Evolutionary conservation across 2,888 invertebrate species (phyloP).

Genomic region (Embidobia sp.): DNA sequence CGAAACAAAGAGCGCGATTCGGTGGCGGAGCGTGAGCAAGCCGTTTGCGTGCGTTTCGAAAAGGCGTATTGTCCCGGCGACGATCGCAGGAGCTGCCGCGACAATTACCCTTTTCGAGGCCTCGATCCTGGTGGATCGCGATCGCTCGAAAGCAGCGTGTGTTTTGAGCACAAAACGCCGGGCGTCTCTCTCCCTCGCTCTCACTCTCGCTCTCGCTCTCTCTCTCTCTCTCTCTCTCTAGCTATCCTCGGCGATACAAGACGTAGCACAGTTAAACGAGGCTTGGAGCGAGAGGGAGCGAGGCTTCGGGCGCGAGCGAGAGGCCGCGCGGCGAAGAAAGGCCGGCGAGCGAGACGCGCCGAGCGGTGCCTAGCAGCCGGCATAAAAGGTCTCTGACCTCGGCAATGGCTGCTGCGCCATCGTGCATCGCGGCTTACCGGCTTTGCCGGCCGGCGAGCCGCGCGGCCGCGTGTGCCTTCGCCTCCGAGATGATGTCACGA

Average conservation of each 20-base stretch:
- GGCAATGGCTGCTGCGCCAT: slow-evolving; percentile 73
- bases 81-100: no score
- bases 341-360: slow-evolving; percentile 46
- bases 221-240: no score
- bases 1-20: no score
- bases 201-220: no score
- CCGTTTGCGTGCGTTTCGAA: no score
- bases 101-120: no score
- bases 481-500: slow-evolving; percentile 75
- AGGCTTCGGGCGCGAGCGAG: slow-evolving; percentile 23
- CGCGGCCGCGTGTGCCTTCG: slow-evolving; percentile 71
- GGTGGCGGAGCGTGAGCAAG: no score
- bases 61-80: no score
- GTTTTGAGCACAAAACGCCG: no score
- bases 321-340: slow-evolving; percentile 50
- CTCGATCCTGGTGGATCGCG: no score
- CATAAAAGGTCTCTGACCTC: slow-evolving; percentile 80
- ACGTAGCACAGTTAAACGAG: slow-evolving; percentile 66
- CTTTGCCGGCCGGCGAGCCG: slow-evolving; percentile 62
- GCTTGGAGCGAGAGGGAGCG: slow-evolving; percentile 43
- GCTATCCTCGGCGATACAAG: slow-evolving; percentile 58
- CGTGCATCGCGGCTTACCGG: slow-evolving; percentile 60
- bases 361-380: slow-evolving; percentile 76
- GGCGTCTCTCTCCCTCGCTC: no score
- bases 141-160: no score